phyloP scores from a whole-genome alignment of 2,797 vertebrate species.

The Apogon hyalosoma region DNA sequence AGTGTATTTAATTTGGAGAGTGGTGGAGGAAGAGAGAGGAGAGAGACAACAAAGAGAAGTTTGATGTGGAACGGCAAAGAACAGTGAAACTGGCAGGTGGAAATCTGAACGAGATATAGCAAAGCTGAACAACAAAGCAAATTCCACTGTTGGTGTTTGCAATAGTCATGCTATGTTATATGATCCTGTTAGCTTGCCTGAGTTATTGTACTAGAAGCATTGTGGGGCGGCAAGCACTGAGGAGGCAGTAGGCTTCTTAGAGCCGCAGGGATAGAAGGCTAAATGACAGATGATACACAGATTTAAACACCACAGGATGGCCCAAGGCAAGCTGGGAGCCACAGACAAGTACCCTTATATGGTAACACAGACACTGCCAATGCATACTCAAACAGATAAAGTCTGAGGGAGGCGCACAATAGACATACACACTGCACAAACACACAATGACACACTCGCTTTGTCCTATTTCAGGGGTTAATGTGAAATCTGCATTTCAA shows the following conservation, averaged over 20 bases:
- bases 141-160: constrained; percentile 53
- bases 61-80: constrained; percentile 19
- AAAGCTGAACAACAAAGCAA: constrained; percentile 55
- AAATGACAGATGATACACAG: constrained; percentile 75
- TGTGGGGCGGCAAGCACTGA: constrained; percentile 38
- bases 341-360: constrained; percentile 54
- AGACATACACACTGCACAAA: constrained; percentile 16
- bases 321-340: constrained; percentile 70
- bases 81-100: constrained; percentile 18
- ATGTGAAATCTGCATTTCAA: constrained; percentile 43
- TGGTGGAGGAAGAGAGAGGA: background rate
- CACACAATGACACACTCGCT: constrained; percentile 18
- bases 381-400: constrained; percentile 53
- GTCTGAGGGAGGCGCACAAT: constrained; percentile 36
- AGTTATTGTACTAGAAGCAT: constrained; percentile 63
- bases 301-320: constrained; percentile 73
- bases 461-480: constrained; percentile 43
- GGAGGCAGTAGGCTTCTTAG: constrained; percentile 52
- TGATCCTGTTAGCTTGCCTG: constrained; percentile 69
- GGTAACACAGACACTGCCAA: constrained; percentile 42
- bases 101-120: constrained; percentile 34
- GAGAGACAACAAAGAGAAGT: constrained; percentile 16
- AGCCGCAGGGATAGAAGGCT: constrained; percentile 59
- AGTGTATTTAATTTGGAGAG: background rate
- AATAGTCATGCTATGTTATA: constrained; percentile 61